A percentile compares a stretch with the other conserved stretches of the same genome.
These are phyloP conservation scores for Maniola jurtina DNA, from an alignment of 1,140 invertebrate species.

Conservation along the genomic window DNA sequence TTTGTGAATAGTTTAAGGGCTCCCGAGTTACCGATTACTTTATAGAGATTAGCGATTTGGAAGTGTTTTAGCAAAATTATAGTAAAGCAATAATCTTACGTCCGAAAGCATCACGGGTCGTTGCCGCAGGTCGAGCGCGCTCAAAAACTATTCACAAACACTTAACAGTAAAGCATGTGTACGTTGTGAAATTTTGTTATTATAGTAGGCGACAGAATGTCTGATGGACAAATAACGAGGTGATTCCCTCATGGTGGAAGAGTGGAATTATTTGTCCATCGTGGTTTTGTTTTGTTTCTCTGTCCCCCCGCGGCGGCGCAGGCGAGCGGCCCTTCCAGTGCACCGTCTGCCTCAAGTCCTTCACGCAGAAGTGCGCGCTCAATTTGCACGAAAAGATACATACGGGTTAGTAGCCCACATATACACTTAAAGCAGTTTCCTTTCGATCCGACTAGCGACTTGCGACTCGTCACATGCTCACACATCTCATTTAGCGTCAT, in stretches of 20 bases:
- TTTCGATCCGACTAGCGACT: conserved; percentile 59
- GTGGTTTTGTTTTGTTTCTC: conserved; percentile 78
- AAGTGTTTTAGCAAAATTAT: conserved; percentile 41
- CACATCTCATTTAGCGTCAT: conserved; percentile 70
- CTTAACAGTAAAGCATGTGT: conserved; percentile 75
- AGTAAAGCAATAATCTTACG: neutral
- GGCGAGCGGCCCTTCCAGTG: conserved; percentile 84
- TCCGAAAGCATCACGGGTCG: conserved; percentile 17
- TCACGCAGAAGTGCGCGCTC: conserved; percentile 83
- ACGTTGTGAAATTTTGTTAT: conserved; percentile 69
- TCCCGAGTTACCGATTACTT: conserved; percentile 47
- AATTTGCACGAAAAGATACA: conserved; percentile 84
- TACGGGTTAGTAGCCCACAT: conserved; percentile 80
- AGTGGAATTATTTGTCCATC: conserved; percentile 77
- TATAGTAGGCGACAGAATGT: conserved; percentile 64
- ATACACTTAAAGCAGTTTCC: conserved; percentile 63
- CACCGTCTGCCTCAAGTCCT: conserved; percentile 84
- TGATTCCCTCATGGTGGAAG: conserved; percentile 72
- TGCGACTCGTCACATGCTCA: conserved; percentile 60
- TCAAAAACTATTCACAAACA: conserved; percentile 80
- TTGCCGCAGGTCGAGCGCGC: conserved; percentile 62
- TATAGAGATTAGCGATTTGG: conserved; percentile 57
- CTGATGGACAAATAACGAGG: conserved; percentile 74
- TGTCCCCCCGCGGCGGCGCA: conserved; percentile 76
- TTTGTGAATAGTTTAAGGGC: conserved; percentile 79